Evolutionary conservation across 2,797 vertebrate genomes (phyloP).

Genomic region (Oryzias dopingdopingensis): DNA sequence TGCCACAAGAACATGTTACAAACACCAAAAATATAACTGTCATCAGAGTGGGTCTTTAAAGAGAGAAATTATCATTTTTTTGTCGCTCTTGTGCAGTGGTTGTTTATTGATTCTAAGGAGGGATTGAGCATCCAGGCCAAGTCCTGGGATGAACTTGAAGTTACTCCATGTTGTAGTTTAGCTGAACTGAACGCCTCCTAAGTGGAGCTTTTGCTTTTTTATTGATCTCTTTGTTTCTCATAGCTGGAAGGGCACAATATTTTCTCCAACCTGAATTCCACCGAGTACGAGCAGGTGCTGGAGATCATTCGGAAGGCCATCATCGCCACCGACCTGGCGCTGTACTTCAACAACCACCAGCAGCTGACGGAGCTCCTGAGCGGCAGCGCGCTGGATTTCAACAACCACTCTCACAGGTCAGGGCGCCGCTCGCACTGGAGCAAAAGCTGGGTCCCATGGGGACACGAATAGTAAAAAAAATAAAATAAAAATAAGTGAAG

Average conservation of each 20-base stretch:
- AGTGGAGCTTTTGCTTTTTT: slow-evolving; percentile 88
- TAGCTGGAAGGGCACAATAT: slow-evolving; percentile 99
- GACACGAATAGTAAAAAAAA: slow-evolving; percentile 8
- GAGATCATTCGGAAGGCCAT: slow-evolving; percentile 99
- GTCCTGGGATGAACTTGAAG: slow-evolving; percentile 20
- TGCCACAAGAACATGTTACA: too few relatives aligned
- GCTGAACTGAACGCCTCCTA: slow-evolving; percentile 74
- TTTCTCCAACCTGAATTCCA: slow-evolving; percentile 98
- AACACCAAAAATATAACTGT: too few relatives aligned
- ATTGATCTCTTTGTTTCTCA: slow-evolving; percentile 89
- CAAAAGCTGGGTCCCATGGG: slow-evolving; percentile 13
- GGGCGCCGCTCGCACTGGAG: slow-evolving; percentile 5
- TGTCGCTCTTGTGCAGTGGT: too few relatives aligned
- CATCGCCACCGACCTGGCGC: slow-evolving; percentile 95
- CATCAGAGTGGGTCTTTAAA: too few relatives aligned
- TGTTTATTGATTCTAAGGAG: background rate
- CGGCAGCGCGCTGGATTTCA: slow-evolving; percentile 83
- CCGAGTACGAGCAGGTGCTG: slow-evolving; percentile 95
- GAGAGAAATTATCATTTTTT: too few relatives aligned
- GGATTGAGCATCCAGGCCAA: slow-evolving; percentile 9
- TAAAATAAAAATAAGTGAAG: slow-evolving; percentile 15
- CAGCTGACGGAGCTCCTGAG: slow-evolving; percentile 89
- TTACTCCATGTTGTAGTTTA: slow-evolving; percentile 55
- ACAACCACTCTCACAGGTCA: slow-evolving; percentile 94
- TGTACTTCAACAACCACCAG: slow-evolving; percentile 97